These are phyloP conservation scores for Salvelinus sp. DNA, from an alignment of 2,113 vertebrate genomes.

Conservation along the genomic window DNA sequence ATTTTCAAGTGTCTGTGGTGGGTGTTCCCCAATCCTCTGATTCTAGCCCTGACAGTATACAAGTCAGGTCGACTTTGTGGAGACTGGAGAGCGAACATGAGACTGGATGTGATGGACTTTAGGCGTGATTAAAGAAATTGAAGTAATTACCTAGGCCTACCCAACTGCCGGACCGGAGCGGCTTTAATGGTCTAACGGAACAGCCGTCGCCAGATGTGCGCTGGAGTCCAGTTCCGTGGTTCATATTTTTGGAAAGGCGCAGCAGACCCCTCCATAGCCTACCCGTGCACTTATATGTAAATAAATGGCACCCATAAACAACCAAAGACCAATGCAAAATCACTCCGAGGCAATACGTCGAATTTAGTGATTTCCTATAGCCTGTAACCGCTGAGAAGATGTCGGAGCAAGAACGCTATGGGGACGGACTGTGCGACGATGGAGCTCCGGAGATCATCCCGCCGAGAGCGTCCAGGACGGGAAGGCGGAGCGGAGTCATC, in stretches of 20 bases:
- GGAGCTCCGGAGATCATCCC: conserved; percentile 61
- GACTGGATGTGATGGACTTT: not conserved
- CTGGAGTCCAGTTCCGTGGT: not conserved
- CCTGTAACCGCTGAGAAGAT: conserved; percentile 41
- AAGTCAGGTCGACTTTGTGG: conserved; percentile 1
- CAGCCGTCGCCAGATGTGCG: conserved; percentile 15
- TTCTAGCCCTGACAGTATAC: not conserved
- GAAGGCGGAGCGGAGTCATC: conserved; percentile 81
- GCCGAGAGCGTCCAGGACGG: conserved; percentile 64
- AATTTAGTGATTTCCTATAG: conserved; percentile 29
- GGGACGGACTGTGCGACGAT: conserved; percentile 72
- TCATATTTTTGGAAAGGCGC: conserved; percentile 12
- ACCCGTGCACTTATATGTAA: conserved; percentile 13
- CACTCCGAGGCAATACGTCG: conserved; percentile 38
- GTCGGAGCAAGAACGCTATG: conserved; percentile 77
- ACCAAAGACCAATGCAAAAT: conserved; percentile 43
- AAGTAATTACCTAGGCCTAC: conserved; percentile 27
- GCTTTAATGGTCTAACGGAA: conserved; percentile 9
- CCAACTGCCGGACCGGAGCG: not conserved
- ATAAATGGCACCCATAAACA: conserved; percentile 54
- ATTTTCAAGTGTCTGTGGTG: conserved; percentile 5
- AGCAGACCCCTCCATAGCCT: not conserved
- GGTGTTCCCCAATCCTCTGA: too few species aligned
- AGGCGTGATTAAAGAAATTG: conserved; percentile 30
- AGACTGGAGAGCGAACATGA: conserved; percentile 8